Evolutionary conservation across 53 echinoderm and acorn worm species (phyloP), one percentile per base, ranked within the genome.

Genomic region (Paelopatides confundens): DNA sequence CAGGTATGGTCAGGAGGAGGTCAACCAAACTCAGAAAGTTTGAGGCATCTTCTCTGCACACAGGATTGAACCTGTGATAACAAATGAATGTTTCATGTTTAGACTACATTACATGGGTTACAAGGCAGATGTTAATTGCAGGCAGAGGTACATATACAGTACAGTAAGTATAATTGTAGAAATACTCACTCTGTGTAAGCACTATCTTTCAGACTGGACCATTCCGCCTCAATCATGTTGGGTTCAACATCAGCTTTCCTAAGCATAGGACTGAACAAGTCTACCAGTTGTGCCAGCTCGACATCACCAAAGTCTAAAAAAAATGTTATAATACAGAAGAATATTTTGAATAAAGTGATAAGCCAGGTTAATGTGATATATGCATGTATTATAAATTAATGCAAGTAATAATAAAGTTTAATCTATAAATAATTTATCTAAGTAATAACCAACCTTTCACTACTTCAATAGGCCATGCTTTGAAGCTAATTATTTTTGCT

Each of bases 301-400:
- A 8, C 39, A 65, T 85, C 85, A 39, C 85, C 85, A 64, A 85
- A 85, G 40, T 85, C 85, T 85, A 15, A 58, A 82, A 12, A 4
- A 29, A 77, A 39, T n/a, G n/a, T n/a, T 46, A 46, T 26, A 76
- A 10, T 0, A 43, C n/a, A 47, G 2, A 3, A 76, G 9, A 39
- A 28, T 38, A 26, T 1, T 0, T 48, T 11, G 0, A 2, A 77
- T 18, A 1, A 77, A 3, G 1, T 2, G 4, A 26, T 0, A 35
- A 26, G 10, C 8, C 3, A 47, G 77, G 2, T 4, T 35, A 21
- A 0, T 0, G 0, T 53, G 0, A 0, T 18, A 6, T 35, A 35
- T 4, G 27, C 66, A 66, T 28, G 27, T 9, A 24, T 66, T 66
- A 66, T 24, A 28, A 30, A 66, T 66, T 63, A 5, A 24, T 66